Evolutionary conservation across 2,113 vertebrate genomes (phyloP), one percentile per base, ranked within the genome.

Genomic region (Sinocyclocheilus anophthalmus): DNA sequence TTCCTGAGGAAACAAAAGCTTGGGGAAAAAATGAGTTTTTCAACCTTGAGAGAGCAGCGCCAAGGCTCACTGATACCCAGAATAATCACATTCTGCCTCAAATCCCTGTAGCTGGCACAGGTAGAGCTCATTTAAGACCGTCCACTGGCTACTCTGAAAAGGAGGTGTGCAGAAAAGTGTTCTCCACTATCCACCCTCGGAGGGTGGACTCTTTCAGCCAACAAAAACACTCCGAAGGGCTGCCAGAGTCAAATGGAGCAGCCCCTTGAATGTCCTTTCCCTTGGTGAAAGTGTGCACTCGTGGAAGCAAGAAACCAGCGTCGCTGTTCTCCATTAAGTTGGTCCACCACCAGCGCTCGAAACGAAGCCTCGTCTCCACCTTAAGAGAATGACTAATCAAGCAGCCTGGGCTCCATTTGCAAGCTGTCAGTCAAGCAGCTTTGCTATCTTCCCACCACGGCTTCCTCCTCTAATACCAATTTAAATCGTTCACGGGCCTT

Each of bases 401-500:
- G 96, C 95, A 95, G 95, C 93, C 92, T 92, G 94, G 87, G 90
- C 90, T 89, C 92, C 93, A 95, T 97, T 97, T 97, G 96, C 94
- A 90, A 95, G 91, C 96, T 97, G 98, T 97, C 98, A 98, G 94
- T 98, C 97, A 99, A 96, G 95, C 91, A 70, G 83, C 91, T 91
- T 94, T 84, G 91, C 95, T 95, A 97, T 99, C 96, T 96, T 95
- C 94, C 93, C 90, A 94, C 91, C 93, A 96, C 96, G 95, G 91
- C 93, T 93, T 93, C 97, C 95, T 97, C 96, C 96, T 98, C 97
- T 98, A 99, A 99, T 96, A 99, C 97, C 98, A 99, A 99, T 99
- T 99, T 99, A 99, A 99, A 99, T 98, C 96, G 96, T 96, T 98
- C 97, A 96, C 97, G 96, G 95, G 97, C 96, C 98, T 94, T 97